Conservation (phyloP, 2,888 invertebrate genomes). For the Apantesis nais region DNA sequence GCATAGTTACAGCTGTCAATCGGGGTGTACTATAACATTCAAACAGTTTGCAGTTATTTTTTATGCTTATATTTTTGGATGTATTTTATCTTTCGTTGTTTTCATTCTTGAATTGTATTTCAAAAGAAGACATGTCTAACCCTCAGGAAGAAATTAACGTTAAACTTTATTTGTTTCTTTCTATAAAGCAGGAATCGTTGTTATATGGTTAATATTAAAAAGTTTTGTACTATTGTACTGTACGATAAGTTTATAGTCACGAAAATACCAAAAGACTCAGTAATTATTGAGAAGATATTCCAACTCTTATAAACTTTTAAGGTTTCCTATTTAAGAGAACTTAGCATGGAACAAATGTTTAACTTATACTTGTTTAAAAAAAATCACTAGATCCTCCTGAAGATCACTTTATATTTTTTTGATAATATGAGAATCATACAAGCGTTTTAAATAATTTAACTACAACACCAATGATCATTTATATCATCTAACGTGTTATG, state of each 20-base stretch:
- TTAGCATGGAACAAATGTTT: too few species aligned
- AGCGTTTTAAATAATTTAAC: neutral
- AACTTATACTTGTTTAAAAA: neutral
- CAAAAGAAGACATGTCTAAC: neutral
- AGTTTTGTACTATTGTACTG: neutral
- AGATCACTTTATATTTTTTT: neutral
- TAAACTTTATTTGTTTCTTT: neutral
- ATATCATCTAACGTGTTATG: conserved; percentile 22
- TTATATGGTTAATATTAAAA: neutral
- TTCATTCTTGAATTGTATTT: conserved; percentile 58
- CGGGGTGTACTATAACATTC: conserved; percentile 67
- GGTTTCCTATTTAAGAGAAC: too few species aligned
- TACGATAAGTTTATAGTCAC: neutral
- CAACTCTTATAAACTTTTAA: neutral
- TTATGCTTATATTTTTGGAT: conserved; percentile 66
- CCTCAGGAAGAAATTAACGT: neutral
- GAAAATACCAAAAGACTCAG: neutral
- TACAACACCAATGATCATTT: conserved; percentile 27
- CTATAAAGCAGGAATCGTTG: neutral
- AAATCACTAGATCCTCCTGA: neutral
- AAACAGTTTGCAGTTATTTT: conserved; percentile 62
- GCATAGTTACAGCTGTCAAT: conserved; percentile 67
- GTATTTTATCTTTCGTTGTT: conserved; percentile 53
- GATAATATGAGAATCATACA: neutral
- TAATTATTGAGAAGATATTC: neutral